Percentiles rank a stretch among this genome's conserved stretches.
Conservation (phyloP, 2,888 invertebrate genomes). For the Pheosia tremula region DNA sequence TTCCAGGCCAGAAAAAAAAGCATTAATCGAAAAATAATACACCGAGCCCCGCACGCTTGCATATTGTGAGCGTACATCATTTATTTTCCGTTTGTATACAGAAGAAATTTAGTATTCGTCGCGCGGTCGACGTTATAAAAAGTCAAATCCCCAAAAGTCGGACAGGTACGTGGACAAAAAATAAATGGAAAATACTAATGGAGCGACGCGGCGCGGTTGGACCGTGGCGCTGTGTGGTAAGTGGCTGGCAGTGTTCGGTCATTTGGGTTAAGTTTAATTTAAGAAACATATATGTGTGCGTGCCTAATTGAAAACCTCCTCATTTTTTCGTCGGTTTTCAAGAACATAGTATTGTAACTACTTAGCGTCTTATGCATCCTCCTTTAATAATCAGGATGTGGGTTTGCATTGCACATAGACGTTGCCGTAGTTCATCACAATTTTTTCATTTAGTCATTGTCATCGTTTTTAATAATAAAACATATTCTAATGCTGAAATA, state of each 20-base stretch:
- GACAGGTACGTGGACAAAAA: constrained; percentile 84
- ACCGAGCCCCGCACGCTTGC: constrained; percentile 61
- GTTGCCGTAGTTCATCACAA: too few species aligned
- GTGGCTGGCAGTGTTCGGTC: constrained; percentile 37
- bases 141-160: constrained; percentile 79
- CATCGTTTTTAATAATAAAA: too few species aligned
- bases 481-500: too few species aligned
- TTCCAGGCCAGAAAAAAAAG: constrained; percentile 43
- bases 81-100: constrained; percentile 74
- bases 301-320: too few species aligned
- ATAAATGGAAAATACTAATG: constrained; percentile 85
- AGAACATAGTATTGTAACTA: too few species aligned
- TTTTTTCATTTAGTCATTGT: too few species aligned
- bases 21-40: constrained; percentile 71
- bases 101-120: constrained; percentile 82
- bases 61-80: constrained; percentile 62
- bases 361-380: too few species aligned
- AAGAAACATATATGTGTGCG: background rate
- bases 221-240: constrained; percentile 60
- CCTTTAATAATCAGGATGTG: too few species aligned
- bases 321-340: too few species aligned
- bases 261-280: background rate
- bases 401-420: too few species aligned
- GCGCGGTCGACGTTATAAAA: constrained; percentile 76
- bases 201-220: constrained; percentile 77